These are phyloP conservation scores for Diarsia brunnea DNA, from an alignment of 2,888 invertebrate species.

Conservation along the genomic window DNA sequence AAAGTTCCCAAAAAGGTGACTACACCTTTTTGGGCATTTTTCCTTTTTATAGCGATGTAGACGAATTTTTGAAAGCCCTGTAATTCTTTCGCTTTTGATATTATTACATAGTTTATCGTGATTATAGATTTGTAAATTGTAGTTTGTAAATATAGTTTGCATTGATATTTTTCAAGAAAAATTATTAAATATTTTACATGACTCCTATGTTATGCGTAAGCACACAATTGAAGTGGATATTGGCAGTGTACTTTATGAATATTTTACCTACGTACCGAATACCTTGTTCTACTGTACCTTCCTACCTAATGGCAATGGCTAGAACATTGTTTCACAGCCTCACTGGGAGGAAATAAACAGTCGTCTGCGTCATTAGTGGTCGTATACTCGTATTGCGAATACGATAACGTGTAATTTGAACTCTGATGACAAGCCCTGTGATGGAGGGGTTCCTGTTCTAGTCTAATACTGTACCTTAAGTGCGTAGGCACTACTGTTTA, in stretches of 20 bases:
- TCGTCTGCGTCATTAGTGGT: constrained; percentile 49
- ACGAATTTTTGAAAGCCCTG: no score
- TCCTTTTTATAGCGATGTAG: no score
- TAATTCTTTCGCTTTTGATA: no score
- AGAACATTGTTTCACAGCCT: constrained; percentile 50
- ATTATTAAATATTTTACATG: no score
- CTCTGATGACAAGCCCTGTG: constrained; percentile 39
- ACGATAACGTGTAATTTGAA: constrained; percentile 48
- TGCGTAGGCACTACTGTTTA: constrained; percentile 13
- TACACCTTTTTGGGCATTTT: no score
- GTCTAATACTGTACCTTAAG: constrained; percentile 15
- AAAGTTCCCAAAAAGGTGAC: no score
- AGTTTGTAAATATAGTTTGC: no score
- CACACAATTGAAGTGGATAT: not conserved
- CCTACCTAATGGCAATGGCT: constrained; percentile 48
- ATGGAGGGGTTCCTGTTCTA: constrained; percentile 29
- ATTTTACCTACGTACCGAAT: not conserved
- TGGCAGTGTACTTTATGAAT: not conserved
- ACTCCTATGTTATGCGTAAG: not conserved
- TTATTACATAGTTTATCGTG: no score
- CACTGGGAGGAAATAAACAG: constrained; percentile 51
- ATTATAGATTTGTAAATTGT: no score
- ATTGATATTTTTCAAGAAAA: no score
- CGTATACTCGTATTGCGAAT: constrained; percentile 46
- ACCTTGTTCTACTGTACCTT: constrained; percentile 11